A percentile compares a stretch with the other conserved stretches of the same genome.
phyloP scores from a whole-genome alignment of 2,113 vertebrate species.

The Toxotes jaculatrix region DNA sequence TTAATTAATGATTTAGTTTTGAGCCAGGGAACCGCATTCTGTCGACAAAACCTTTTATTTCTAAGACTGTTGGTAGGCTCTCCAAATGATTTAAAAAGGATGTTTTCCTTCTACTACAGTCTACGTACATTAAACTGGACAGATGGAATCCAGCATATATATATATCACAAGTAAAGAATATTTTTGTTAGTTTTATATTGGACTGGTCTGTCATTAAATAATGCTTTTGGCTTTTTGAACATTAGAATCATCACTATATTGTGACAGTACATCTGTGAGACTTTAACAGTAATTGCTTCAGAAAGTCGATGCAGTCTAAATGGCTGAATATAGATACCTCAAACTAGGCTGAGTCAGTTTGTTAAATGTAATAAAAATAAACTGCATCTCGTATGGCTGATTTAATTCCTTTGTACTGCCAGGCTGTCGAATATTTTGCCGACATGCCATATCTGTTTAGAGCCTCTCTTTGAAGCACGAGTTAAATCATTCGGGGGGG shows the following conservation, averaged over 20 bases:
- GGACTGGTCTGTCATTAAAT: not conserved
- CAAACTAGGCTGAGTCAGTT: constrained; percentile 49
- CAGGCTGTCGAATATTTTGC: constrained; percentile 53
- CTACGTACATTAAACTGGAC: not conserved
- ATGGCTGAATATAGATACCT: constrained; percentile 54
- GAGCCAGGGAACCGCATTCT: not conserved
- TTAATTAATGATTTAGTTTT: constrained; percentile 25
- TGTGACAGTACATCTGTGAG: constrained; percentile 13
- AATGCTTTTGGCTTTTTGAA: constrained; percentile 2
- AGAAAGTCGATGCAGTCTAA: constrained; percentile 35
- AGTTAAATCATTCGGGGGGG: constrained; percentile 4
- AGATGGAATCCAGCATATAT: not conserved
- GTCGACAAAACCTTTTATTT: not conserved
- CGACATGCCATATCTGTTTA: constrained; percentile 32
- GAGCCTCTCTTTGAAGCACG: constrained; percentile 30
- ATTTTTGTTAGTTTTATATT: constrained; percentile 10
- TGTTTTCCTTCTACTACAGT: not conserved
- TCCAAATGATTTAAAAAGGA: not conserved
- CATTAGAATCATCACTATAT: constrained; percentile 1
- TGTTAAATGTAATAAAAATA: constrained; percentile 51
- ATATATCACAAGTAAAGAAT: not conserved
- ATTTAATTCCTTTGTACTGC: constrained; percentile 51
- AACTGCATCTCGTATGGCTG: constrained; percentile 25
- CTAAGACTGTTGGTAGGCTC: not conserved
- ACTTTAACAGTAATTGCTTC: constrained; percentile 46